Conservation (phyloP, 2,113 vertebrate genomes). For the Odocoileus virginianus region DNA sequence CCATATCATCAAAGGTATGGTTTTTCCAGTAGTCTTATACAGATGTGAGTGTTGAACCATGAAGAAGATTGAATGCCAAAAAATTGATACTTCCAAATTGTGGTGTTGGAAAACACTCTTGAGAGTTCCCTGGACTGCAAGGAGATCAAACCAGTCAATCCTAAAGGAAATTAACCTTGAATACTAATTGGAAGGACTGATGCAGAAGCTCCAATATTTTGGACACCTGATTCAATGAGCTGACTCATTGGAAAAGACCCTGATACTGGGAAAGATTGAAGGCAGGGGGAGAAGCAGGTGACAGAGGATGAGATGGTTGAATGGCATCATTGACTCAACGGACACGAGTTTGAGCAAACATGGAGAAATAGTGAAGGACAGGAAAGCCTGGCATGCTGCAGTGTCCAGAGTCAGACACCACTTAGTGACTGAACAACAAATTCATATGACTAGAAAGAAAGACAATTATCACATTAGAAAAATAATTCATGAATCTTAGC, state of each 20-base stretch:
- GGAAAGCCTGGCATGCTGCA: background rate
- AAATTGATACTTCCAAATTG: background rate
- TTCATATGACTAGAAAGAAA: background rate
- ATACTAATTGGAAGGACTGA: background rate
- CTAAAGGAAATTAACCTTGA: background rate
- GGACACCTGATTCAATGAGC: background rate
- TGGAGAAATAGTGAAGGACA: background rate
- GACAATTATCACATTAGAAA: background rate
- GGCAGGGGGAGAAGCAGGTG: background rate
- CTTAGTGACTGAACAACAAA: background rate
- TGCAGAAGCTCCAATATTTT: background rate
- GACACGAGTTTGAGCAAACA: background rate
- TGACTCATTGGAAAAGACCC: background rate
- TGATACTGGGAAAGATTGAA: background rate
- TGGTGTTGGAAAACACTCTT: background rate
- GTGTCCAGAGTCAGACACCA: background rate
- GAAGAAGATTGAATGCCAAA: no score
- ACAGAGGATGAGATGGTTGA: background rate
- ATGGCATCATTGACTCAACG: background rate
- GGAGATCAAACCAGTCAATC: background rate
- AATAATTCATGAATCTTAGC: accelerated
- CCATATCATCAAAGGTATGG: no score
- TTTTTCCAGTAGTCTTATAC: no score
- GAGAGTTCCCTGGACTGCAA: background rate
- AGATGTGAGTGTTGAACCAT: no score